Evolutionary conservation across 2,113 vertebrate species (phyloP), one percentile per base, ranked within the genome.

Genomic region (Microtus pennsylvanicus): DNA sequence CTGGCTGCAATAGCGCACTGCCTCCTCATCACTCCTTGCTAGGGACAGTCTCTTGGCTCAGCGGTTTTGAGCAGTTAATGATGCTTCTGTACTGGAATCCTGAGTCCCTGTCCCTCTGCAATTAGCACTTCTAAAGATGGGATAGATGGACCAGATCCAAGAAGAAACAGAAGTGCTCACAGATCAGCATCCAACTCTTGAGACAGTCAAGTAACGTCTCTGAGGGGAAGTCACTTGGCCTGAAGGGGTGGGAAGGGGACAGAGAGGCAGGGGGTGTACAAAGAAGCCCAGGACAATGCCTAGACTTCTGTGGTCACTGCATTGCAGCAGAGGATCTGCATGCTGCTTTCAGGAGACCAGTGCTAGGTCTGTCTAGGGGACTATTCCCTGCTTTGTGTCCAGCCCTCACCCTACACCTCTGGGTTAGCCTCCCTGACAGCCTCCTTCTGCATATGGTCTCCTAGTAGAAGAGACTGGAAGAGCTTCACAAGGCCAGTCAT

Each of bases 41-140:
- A 69, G 65, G 92, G 95, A 97, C 83, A 78, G 82, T 93, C 95
- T 93, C 67, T 61, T 9, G 95, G 96, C 69, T 4, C 1, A 88
- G 33, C 78, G 75, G 88, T 76, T 70, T 75, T 81, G 1, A 4
- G 80, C 65, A 87, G 95, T 90, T 97, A 95, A 97, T 90, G 97
- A 97, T 96, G 93, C 82, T 94, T 92, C 16, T 4, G 65, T 52
- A 21, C 97, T 90, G 16, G 50, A 77, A 91, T 76, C 96, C 96
- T 97, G 98, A 96, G 98, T 98, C 97, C 98, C 91, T 96, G 87
- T 65, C 11, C 82, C 89, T 35, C 91, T 90, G 72, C 19, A 90
- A 90, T 91, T 82, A 87, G 30, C 61, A 52, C 85, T 94, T 91
- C 13, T 63, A 33, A 93, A 98, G 95, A 94, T 94, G 81, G 90